Evolutionary conservation across 1,140 invertebrate genomes (phyloP).

Genomic region (Chionoecetes opilio): DNA sequence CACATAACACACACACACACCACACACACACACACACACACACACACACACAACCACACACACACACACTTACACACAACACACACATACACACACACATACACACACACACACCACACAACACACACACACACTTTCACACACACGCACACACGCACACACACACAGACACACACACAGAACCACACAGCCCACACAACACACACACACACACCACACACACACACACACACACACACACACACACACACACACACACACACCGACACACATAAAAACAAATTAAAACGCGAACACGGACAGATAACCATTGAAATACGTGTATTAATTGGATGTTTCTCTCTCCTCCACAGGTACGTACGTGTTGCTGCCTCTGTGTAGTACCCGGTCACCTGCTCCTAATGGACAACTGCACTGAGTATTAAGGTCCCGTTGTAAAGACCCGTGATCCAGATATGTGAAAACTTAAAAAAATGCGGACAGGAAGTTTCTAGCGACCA

Average conservation of each 20-base stretch:
- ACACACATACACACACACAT: constrained; percentile 45
- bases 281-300: not conserved
- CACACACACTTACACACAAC: not conserved
- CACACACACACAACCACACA: too few relatives aligned
- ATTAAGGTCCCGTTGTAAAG: too few relatives aligned
- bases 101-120: constrained; percentile 46
- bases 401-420: not conserved
- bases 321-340: not conserved
- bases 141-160: not conserved
- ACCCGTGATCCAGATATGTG: not conserved
- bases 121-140: not conserved
- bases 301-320: not conserved
- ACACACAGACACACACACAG: not conserved
- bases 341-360: not conserved
- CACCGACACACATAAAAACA: not conserved
- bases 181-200: not conserved
- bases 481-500: not conserved
- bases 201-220: too few relatives aligned
- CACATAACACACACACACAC: too few relatives aligned
- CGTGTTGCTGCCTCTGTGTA: not conserved
- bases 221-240: constrained; percentile 21
- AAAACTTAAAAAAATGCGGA: not conserved
- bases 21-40: too few relatives aligned
- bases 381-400: not conserved
- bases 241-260: constrained; percentile 7